Conservation (phyloP, 1,140 invertebrate species). For the Musca domestica region DNA sequence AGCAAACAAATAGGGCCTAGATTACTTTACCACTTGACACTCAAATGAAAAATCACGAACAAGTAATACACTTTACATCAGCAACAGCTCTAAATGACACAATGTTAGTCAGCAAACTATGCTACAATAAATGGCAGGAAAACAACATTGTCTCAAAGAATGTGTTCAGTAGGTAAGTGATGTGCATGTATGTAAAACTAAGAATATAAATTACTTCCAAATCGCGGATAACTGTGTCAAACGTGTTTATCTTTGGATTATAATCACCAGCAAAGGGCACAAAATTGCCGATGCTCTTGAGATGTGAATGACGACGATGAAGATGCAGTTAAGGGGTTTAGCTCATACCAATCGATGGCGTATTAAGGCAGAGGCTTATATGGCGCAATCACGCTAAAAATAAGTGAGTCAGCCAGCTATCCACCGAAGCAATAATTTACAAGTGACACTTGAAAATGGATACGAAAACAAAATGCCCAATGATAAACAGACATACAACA, state of each 20-base stretch:
- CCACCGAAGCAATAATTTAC: neutral
- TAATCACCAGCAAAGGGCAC: conserved; percentile 1
- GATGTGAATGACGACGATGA: neutral
- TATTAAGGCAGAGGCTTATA: too few species aligned
- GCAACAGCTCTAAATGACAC: too few species aligned
- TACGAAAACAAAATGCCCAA: neutral
- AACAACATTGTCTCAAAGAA: neutral
- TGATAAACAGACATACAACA: neutral
- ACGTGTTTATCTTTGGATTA: conserved; percentile 13
- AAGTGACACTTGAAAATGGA: conserved; percentile 13
- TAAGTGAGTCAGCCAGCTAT: too few species aligned
- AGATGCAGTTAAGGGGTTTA: conserved; percentile 2
- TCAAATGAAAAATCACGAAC: conserved; percentile 12
- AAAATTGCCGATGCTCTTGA: neutral
- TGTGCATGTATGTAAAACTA: too few species aligned
- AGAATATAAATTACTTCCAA: neutral
- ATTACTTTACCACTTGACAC: conserved; percentile 17
- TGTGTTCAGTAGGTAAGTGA: neutral
- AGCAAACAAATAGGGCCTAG: neutral
- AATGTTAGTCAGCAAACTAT: too few species aligned
- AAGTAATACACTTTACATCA: too few species aligned
- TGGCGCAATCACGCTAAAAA: too few species aligned
- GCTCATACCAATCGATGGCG: too few species aligned
- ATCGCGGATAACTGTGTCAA: conserved; percentile 17
- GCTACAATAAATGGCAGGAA: neutral